Conservation (phyloP, 2,888 invertebrate species). For the Sisyra terminalis region DNA sequence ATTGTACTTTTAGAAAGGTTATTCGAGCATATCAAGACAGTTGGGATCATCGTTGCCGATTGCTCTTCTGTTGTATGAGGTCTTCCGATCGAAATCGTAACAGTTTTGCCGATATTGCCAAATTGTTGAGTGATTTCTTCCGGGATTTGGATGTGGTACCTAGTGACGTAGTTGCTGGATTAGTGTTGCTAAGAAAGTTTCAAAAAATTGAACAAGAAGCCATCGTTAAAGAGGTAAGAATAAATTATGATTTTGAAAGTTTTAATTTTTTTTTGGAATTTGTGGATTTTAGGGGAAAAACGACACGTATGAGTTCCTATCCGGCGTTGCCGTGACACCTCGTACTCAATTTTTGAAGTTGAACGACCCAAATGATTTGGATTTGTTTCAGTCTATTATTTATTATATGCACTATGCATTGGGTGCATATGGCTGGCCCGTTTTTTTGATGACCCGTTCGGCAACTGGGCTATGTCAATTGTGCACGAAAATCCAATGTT, state of each 20-base stretch:
- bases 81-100: slow-evolving; percentile 62
- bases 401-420: slow-evolving; percentile 75
- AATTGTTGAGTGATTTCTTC: slow-evolving; percentile 71
- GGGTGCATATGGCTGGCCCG: slow-evolving; percentile 79
- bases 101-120: slow-evolving; percentile 72
- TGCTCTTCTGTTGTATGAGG: slow-evolving; percentile 70
- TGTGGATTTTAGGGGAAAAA: slow-evolving; percentile 43
- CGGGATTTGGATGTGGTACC: slow-evolving; percentile 77
- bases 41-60: slow-evolving; percentile 69
- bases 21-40: slow-evolving; percentile 74
- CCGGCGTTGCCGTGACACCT: slow-evolving; percentile 69
- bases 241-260: neutral
- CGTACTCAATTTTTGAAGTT: slow-evolving; percentile 64
- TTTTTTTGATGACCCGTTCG: slow-evolving; percentile 59
- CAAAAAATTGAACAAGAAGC: slow-evolving; percentile 64
- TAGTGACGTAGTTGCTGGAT: slow-evolving; percentile 71
- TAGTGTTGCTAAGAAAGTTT: slow-evolving; percentile 61
- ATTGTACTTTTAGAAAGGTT: slow-evolving; percentile 45
- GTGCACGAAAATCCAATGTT: slow-evolving; percentile 46
- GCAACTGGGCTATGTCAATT: slow-evolving; percentile 54
- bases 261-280: neutral
- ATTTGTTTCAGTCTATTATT: slow-evolving; percentile 52
- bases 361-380: slow-evolving; percentile 53
- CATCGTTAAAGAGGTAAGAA: slow-evolving; percentile 44
- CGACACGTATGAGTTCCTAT: slow-evolving; percentile 71